phyloP scores from a whole-genome alignment of 2,888 invertebrate species.

The Philereme vetulata region DNA sequence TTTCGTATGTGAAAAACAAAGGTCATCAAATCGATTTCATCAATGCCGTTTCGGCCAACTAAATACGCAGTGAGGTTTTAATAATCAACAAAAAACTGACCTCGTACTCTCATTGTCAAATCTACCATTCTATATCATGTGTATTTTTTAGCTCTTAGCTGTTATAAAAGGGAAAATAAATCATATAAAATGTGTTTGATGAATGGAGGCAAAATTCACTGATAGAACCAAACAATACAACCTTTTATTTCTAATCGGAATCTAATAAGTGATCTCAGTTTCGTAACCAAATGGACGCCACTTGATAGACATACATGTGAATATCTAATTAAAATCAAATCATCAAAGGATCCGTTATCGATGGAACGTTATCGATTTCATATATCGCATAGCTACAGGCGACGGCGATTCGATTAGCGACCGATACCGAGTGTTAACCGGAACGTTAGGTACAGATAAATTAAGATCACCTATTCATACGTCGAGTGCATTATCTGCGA shows the following conservation, averaged over 20 bases:
- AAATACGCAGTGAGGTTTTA: constrained; percentile 51
- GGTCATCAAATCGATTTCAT: constrained; percentile 51
- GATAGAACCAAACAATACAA: constrained; percentile 29
- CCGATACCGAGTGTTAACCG: constrained; percentile 68
- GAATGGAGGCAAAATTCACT: constrained; percentile 17
- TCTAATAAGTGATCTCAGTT: constrained; percentile 46
- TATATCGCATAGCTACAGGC: constrained; percentile 68
- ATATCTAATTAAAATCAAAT: constrained; percentile 54
- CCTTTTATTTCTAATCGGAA: constrained; percentile 43
- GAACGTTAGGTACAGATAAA: constrained; percentile 75
- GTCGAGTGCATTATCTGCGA: constrained; percentile 72
- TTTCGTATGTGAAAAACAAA: constrained; percentile 55
- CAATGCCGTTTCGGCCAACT: constrained; percentile 76
- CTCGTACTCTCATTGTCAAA: constrained; percentile 70
- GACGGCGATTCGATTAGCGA: constrained; percentile 70
- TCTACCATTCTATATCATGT: constrained; percentile 18
- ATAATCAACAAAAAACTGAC: constrained; percentile 66
- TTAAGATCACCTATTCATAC: constrained; percentile 81
- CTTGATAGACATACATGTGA: constrained; percentile 45
- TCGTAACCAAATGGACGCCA: constrained; percentile 39
- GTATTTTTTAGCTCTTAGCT: constrained; percentile 15
- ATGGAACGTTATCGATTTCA: constrained; percentile 60
- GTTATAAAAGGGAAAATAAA: constrained; percentile 15
- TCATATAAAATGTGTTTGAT: constrained; percentile 3
- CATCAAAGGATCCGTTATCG: constrained; percentile 63